Evolutionary conservation across 2,797 vertebrate species (phyloP), one percentile per base, ranked within the genome.

Genomic region (Halcyon leucocephala): DNA sequence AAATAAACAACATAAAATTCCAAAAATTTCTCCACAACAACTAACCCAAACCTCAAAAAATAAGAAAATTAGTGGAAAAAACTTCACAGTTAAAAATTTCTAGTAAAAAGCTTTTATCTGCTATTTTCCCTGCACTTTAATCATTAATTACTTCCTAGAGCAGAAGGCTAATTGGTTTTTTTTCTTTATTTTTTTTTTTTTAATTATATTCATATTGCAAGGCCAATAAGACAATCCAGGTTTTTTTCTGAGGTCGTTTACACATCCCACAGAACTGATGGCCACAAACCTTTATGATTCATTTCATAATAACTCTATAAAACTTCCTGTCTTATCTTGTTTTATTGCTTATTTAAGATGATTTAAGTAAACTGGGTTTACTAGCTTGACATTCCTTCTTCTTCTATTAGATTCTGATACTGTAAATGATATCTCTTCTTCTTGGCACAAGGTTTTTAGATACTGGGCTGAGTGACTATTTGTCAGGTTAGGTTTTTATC

Each of bases 281-380:
- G 17, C 17, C 62, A n/a, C 42, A 62, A 81, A 93, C 42, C 9
- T 69, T 82, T 78, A 64, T 26, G 28, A 87, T 70, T 79, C 3
- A 67, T 90, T 86, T 86, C 15, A 12, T 54, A 64, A 69, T 28
- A 80, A 46, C 7, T 60, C 35, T 77, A 24, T 86, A 55, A 90
- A 84, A 64, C n/a, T 80, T 92, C 48, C 39, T 69, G 37, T 52
- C 12, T 12, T 80, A 17, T 52, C 25, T 57, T 77, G 26, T 22
- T 85, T 80, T 80, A 65, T 73, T 82, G 44, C 67, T 93, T 86
- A 73, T 84, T 97, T 87, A 90, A 86, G n/a, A 54, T 62, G 26
- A 80, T 85, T 77, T 87, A 69, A 74, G 31, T 70, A 82, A 94
- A 80, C 24, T 80, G 29, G 17, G 15, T 73, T 94, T 94, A 67